Conservation (phyloP, 2,888 invertebrate genomes). For the Nasonia oneida region DNA sequence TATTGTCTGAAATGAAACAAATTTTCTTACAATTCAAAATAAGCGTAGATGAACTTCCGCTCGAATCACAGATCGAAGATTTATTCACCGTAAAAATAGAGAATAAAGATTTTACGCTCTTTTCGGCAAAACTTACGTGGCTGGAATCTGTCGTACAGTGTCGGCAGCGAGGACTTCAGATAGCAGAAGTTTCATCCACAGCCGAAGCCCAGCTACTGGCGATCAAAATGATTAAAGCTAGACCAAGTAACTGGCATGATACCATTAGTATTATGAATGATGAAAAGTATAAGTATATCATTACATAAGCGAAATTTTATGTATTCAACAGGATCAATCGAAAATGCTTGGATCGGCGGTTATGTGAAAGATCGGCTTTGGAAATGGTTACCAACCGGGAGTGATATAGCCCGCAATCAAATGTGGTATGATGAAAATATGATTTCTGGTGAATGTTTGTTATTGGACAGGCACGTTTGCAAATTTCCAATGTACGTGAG, state of each 20-base stretch:
- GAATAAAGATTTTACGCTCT: conserved; percentile 63
- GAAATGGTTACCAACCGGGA: conserved; percentile 66
- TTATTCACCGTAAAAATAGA: conserved; percentile 50
- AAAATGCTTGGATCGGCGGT: conserved; percentile 69
- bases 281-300: too few relatives aligned
- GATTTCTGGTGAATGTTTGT: conserved; percentile 62
- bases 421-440: conserved; percentile 61
- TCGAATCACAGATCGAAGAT: neutral
- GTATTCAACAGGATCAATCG: conserved; percentile 64
- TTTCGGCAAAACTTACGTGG: conserved; percentile 64
- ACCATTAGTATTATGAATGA: too few relatives aligned
- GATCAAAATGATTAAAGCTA: conserved; percentile 63
- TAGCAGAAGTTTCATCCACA: conserved; percentile 63
- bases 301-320: neutral
- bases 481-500: conserved; percentile 64
- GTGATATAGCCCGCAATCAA: conserved; percentile 60
- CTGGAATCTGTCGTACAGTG: conserved; percentile 65
- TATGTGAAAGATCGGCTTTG: conserved; percentile 63
- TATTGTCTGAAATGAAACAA: neutral
- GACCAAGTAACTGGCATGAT: conserved; percentile 60
- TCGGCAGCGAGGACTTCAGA: conserved; percentile 62
- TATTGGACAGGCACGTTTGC: conserved; percentile 67
- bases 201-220: conserved; percentile 62
- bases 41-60: conserved; percentile 9
- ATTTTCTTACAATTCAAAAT: neutral